Conservation (phyloP, 2,113 vertebrate species). For the Sturnus vulgaris region DNA sequence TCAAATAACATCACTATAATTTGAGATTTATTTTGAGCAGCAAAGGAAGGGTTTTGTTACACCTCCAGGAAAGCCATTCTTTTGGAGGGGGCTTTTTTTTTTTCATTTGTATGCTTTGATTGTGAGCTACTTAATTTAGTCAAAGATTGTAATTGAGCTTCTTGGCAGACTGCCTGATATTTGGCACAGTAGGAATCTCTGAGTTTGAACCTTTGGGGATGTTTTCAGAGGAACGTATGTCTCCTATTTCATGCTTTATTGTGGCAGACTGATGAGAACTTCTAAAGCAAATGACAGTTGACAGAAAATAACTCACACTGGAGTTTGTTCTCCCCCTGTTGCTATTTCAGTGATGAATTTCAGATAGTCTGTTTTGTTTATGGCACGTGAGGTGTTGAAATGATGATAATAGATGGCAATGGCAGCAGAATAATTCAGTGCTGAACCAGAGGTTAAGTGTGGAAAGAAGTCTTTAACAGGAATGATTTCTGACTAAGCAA, state of each 20-base stretch:
- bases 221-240: constrained; percentile 45
- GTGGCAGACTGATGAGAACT: constrained; percentile 49
- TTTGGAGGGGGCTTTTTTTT: neutral
- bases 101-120: neutral
- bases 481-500: neutral
- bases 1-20: constrained; percentile 23
- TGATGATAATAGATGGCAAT: neutral
- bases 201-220: constrained; percentile 26
- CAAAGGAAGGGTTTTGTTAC: neutral
- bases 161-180: constrained; percentile 50
- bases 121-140: constrained; percentile 19
- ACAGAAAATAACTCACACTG: constrained; percentile 21
- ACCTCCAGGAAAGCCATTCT: constrained; percentile 9
- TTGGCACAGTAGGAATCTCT: constrained; percentile 18
- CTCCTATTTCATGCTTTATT: constrained; percentile 41
- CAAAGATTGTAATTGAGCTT: constrained; percentile 39
- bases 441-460: neutral
- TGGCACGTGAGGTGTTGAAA: neutral
- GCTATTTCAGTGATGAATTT: constrained; percentile 25
- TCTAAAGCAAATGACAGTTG: constrained; percentile 45
- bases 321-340: constrained; percentile 36
- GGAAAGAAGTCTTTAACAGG: neutral
- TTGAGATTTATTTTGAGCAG: neutral
- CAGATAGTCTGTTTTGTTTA: neutral
- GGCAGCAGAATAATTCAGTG: neutral